phyloP scores from a whole-genome alignment of 2,113 vertebrate species.

The Cephalophus harveyi region DNA sequence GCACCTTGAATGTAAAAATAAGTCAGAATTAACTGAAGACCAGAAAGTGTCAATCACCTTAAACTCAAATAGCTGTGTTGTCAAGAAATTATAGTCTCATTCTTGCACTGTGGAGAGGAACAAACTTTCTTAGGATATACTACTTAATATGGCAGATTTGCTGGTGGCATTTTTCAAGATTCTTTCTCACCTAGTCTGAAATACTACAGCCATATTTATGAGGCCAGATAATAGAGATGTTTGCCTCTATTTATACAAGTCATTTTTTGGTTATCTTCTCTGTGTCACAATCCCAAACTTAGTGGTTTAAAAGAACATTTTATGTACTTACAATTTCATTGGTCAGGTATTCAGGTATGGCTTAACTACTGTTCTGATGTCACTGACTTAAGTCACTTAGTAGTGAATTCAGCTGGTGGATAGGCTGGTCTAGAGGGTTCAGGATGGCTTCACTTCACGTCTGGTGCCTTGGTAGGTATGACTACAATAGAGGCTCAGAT shows the following conservation, averaged over 20 bases:
- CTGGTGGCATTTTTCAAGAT: not conserved
- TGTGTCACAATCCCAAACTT: not conserved
- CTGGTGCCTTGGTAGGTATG: not conserved
- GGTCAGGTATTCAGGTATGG: not conserved
- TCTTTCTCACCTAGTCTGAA: not conserved
- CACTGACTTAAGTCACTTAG: not conserved
- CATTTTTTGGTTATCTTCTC: not conserved
- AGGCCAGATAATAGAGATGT: not conserved
- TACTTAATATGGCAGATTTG: not conserved
- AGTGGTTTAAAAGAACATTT: not conserved
- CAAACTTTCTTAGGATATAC: not conserved
- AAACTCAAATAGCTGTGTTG: not conserved
- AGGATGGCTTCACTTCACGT: not conserved
- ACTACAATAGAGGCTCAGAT: not conserved
- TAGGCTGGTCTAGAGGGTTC: not conserved
- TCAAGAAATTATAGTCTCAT: not conserved
- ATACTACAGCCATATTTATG: not conserved
- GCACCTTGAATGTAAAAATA: not conserved
- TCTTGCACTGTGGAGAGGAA: not conserved
- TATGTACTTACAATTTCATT: not conserved
- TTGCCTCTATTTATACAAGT: not conserved
- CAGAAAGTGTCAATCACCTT: not conserved
- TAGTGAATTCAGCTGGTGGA: not conserved
- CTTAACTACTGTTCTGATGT: not conserved
- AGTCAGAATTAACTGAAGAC: not conserved